These are phyloP conservation scores for Trichoplax adhaerens DNA, from an alignment of 37 sponge, comb jelly and placozoan genomes.

Conservation along the genomic window DNA sequence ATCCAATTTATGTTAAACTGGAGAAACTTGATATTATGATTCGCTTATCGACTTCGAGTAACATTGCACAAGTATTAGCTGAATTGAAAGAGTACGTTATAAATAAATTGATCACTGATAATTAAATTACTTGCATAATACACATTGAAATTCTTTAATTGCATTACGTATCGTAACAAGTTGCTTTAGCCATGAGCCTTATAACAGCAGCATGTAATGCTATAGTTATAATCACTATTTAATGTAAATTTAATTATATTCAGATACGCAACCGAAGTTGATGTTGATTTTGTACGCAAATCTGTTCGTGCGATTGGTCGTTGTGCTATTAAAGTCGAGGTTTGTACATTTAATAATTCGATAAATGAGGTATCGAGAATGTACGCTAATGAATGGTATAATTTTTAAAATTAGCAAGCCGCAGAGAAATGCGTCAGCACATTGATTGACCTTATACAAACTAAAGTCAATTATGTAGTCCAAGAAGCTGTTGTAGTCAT, in stretches of 20 bases:
- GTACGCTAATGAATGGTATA: not conserved
- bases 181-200: no score
- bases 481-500: conserved; percentile 96
- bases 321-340: conserved; percentile 98
- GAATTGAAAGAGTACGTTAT: conserved; percentile 90
- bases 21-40: conserved; percentile 99
- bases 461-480: conserved; percentile 97
- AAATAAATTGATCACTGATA: not conserved
- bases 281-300: conserved; percentile 97
- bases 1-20: conserved; percentile 97
- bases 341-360: conserved; percentile 2
- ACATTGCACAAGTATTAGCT: conserved; percentile 74
- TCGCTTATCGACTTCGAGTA: conserved; percentile 56
- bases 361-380: no score
- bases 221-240: not conserved
- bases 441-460: conserved; percentile 89
- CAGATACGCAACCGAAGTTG: conserved; percentile 93
- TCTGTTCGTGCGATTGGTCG: conserved; percentile 95
- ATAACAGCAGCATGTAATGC: no score
- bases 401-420: conserved; percentile 14
- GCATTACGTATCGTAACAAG: no score
- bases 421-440: conserved; percentile 90
- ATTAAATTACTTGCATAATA: no score
- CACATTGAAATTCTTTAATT: no score
- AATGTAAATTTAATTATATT: not conserved